Evolutionary conservation across 2,888 invertebrate species (phyloP).

Genomic region (Heterodera filipjevi): DNA sequence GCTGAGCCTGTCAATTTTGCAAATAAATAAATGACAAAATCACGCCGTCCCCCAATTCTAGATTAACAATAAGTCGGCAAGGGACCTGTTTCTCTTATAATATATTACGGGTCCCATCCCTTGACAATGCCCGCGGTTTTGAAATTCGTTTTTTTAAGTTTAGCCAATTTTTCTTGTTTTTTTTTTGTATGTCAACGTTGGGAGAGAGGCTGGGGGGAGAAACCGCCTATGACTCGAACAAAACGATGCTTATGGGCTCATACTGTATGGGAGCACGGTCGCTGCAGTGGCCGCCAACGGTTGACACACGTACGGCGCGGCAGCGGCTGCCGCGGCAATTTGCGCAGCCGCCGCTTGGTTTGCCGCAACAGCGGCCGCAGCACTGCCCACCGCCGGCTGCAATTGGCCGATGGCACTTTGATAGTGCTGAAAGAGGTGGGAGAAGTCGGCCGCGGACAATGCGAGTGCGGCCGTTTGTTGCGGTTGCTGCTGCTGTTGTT

Average conservation of each 20-base stretch:
- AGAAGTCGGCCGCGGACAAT: constrained; percentile 30
- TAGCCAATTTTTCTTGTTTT: too few species aligned
- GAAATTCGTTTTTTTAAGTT: too few species aligned
- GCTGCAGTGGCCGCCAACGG: constrained; percentile 46
- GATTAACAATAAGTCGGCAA: too few species aligned
- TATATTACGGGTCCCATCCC: too few species aligned
- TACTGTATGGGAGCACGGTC: constrained; percentile 57
- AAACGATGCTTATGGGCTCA: too few species aligned
- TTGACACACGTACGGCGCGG: constrained; percentile 59
- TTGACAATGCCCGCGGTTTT: too few species aligned
- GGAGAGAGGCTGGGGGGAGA: too few species aligned
- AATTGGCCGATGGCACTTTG: constrained; percentile 11
- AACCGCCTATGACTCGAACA: too few species aligned
- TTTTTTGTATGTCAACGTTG: too few species aligned
- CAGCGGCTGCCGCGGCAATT: constrained; percentile 37
- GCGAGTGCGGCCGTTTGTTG: constrained; percentile 19
- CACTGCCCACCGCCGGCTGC: constrained; percentile 1
- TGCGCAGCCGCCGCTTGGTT: constrained; percentile 47
- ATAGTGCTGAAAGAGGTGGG: constrained; percentile 45
- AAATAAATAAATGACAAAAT: constrained; percentile 36
- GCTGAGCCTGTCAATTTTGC: constrained; percentile 5
- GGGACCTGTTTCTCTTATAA: too few species aligned
- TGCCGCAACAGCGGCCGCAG: constrained; percentile 32
- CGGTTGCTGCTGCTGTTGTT: constrained; percentile 13
- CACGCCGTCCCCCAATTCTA: too few species aligned